phyloP scores from a whole-genome alignment of 2,113 vertebrate genomes.

The Polypterus senegalus region DNA sequence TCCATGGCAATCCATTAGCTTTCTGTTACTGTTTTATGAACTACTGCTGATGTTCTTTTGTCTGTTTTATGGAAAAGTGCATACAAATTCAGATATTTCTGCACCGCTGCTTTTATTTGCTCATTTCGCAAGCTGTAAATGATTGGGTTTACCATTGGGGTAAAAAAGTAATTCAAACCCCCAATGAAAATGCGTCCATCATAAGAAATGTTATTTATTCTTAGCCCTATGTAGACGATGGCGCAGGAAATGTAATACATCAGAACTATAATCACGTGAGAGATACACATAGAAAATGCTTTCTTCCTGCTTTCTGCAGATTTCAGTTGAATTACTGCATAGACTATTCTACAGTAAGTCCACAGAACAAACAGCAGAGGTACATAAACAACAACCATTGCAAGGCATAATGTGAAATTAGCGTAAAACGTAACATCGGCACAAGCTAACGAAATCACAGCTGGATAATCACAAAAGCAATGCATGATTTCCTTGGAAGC shows the following conservation, averaged over 20 bases:
- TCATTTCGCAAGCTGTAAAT: background rate
- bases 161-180: background rate
- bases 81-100: background rate
- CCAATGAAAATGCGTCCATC: slow-evolving; percentile 1
- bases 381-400: background rate
- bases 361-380: background rate
- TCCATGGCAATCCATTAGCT: no score
- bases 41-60: background rate
- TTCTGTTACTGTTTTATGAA: no score
- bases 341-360: background rate
- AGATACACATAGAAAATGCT: background rate
- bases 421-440: background rate
- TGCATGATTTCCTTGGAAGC: background rate
- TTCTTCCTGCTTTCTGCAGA: background rate
- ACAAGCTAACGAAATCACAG: background rate
- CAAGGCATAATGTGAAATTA: background rate
- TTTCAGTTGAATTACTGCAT: background rate
- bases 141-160: slow-evolving; percentile 1
- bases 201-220: background rate
- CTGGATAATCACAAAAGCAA: background rate
- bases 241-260: background rate
- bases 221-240: background rate
- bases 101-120: background rate
- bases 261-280: background rate
- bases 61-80: background rate